Evolutionary conservation across 2,888 invertebrate species (phyloP).

Genomic region (Calameuta idolon): DNA sequence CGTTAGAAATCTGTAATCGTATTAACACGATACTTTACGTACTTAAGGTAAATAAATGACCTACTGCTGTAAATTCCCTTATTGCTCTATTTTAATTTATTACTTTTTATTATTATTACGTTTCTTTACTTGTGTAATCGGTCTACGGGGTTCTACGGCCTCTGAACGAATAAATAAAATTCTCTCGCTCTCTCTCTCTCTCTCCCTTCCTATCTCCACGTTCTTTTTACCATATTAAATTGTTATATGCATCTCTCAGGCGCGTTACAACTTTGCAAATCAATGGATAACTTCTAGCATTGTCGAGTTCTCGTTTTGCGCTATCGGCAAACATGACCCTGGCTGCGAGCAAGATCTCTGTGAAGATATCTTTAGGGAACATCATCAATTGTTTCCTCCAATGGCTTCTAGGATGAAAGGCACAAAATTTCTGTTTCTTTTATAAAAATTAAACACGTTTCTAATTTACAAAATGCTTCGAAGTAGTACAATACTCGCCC

Average conservation of each 20-base stretch:
- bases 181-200: background rate
- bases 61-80: too few species aligned
- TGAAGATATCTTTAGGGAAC: background rate
- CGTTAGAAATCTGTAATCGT: too few species aligned
- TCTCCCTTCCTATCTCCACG: background rate
- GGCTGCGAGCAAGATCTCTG: background rate
- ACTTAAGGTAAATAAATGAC: too few species aligned
- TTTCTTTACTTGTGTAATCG: too few species aligned
- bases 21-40: too few species aligned
- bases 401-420: background rate
- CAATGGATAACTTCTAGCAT: background rate
- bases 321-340: background rate
- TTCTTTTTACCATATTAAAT: too few species aligned
- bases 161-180: too few species aligned
- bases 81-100: too few species aligned
- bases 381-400: background rate
- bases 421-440: background rate
- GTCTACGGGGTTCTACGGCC: too few species aligned
- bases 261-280: background rate
- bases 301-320: background rate
- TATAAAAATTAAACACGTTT: background rate
- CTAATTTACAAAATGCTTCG: background rate
- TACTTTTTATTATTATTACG: too few species aligned
- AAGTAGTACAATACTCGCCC: background rate
- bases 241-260: background rate